These are phyloP conservation scores for Candoia aspera DNA, from an alignment of 2,113 vertebrate species.

Conservation along the genomic window DNA sequence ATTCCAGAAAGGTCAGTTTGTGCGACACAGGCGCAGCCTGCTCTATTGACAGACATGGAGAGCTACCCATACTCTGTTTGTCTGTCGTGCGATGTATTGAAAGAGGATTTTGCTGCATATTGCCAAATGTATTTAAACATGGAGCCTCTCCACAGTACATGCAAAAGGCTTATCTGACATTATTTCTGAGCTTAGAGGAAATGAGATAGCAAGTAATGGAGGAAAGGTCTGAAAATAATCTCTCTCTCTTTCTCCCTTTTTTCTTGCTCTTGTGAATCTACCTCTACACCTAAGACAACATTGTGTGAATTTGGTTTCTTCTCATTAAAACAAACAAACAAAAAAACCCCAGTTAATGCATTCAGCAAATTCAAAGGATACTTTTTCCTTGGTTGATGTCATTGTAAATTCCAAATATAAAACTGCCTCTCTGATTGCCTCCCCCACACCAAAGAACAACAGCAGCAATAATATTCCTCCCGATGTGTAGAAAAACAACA, in stretches of 20 bases:
- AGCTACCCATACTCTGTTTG: constrained; percentile 43
- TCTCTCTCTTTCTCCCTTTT: background rate
- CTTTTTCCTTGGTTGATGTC: no score
- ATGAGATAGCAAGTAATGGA: constrained; percentile 21
- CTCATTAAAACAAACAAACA: background rate
- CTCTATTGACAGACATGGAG: constrained; percentile 44
- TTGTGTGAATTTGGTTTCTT: background rate
- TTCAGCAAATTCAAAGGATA: background rate
- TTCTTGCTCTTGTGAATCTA: background rate
- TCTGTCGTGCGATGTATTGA: constrained; percentile 30
- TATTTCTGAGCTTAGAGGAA: constrained; percentile 28
- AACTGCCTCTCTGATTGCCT: background rate
- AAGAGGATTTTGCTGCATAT: constrained; percentile 33
- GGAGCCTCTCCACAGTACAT: constrained; percentile 1
- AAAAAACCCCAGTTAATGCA: background rate
- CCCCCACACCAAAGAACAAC: background rate
- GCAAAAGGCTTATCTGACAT: constrained; percentile 13
- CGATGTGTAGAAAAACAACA: background rate
- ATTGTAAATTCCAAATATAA: background rate
- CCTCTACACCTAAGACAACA: background rate
- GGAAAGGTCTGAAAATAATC: constrained; percentile 13
- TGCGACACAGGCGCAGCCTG: background rate
- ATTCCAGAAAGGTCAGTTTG: constrained; percentile 54
- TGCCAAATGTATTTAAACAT: constrained; percentile 31
- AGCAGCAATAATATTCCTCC: background rate